A percentile compares a stretch with the other conserved stretches of the same genome.
These are phyloP conservation scores for Leptarthrus brevirostris DNA, from an alignment of 2,888 invertebrate species.

Conservation along the genomic window DNA sequence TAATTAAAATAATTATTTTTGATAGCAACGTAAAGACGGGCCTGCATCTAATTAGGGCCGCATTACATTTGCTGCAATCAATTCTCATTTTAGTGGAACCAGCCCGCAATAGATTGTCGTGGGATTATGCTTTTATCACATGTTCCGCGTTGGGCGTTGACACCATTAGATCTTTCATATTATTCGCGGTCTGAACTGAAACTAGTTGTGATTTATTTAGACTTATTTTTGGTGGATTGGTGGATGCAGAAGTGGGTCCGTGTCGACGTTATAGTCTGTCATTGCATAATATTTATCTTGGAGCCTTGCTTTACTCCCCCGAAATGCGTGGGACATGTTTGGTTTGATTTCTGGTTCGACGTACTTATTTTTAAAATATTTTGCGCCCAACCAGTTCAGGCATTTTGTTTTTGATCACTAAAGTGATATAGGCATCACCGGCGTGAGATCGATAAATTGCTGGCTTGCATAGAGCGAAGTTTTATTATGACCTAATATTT, in stretches of 20 bases:
- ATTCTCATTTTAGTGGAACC: slow-evolving; percentile 44
- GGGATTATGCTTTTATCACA: slow-evolving; percentile 31
- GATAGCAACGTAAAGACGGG: slow-evolving; percentile 38
- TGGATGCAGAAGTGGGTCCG: slow-evolving; percentile 1
- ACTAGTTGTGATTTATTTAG: slow-evolving; percentile 22
- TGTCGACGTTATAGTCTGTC: neutral
- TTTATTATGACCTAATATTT: no score
- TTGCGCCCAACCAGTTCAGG: no score
- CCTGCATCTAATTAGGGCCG: slow-evolving; percentile 50
- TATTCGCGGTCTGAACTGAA: slow-evolving; percentile 22
- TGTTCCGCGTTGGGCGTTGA: slow-evolving; percentile 53
- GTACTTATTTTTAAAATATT: no score
- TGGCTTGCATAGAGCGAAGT: no score
- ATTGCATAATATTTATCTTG: neutral
- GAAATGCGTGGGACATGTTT: neutral
- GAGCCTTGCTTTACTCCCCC: neutral
- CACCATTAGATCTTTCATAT: slow-evolving; percentile 50
- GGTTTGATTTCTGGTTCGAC: neutral
- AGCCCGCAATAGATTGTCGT: slow-evolving; percentile 45
- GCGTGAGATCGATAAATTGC: no score
- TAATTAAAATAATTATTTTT: slow-evolving; percentile 13
- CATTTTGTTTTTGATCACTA: no score
- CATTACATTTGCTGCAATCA: slow-evolving; percentile 50
- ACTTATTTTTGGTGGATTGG: slow-evolving; percentile 24
- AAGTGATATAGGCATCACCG: no score